A percentile compares a stretch with the other conserved stretches of the same genome.
Evolutionary conservation across 2,797 vertebrate genomes (phyloP).

Genomic region (Melopsittacus undulatus): DNA sequence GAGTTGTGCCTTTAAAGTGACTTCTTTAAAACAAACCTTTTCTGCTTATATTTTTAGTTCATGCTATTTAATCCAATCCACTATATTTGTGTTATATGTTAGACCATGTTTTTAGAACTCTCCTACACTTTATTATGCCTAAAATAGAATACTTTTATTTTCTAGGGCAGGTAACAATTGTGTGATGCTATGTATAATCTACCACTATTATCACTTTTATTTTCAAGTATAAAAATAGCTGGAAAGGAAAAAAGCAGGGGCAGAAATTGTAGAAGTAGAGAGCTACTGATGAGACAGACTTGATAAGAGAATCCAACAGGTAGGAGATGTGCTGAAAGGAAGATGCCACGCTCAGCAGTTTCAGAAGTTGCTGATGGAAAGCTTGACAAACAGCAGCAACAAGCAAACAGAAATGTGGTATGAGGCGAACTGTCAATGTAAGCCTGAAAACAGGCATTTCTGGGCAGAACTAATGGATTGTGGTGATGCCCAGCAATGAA

Average conservation of each 20-base stretch:
- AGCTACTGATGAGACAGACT: not conserved
- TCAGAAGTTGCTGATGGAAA: not conserved
- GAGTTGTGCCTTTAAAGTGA: not conserved
- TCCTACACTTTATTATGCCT: not conserved
- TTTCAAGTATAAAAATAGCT: not conserved
- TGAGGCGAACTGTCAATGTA: not conserved
- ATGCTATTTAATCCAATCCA: not conserved
- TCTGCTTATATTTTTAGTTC: not conserved
- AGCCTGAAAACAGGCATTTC: not conserved
- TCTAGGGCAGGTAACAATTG: not conserved
- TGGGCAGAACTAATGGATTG: not conserved
- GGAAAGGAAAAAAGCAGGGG: not conserved
- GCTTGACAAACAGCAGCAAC: not conserved
- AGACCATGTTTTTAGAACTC: not conserved
- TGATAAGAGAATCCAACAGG: not conserved
- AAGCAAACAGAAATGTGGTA: not conserved
- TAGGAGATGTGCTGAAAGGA: not conserved
- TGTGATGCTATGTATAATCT: not conserved
- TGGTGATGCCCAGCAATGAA: not conserved
- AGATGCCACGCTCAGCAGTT: not conserved
- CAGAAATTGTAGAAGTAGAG: not conserved
- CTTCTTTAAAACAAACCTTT: not conserved
- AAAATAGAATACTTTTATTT: not conserved
- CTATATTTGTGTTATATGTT: not conserved
- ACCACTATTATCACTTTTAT: not conserved